Conservation (phyloP, 2,113 vertebrate genomes). For the Edolisoma coerulescens region DNA sequence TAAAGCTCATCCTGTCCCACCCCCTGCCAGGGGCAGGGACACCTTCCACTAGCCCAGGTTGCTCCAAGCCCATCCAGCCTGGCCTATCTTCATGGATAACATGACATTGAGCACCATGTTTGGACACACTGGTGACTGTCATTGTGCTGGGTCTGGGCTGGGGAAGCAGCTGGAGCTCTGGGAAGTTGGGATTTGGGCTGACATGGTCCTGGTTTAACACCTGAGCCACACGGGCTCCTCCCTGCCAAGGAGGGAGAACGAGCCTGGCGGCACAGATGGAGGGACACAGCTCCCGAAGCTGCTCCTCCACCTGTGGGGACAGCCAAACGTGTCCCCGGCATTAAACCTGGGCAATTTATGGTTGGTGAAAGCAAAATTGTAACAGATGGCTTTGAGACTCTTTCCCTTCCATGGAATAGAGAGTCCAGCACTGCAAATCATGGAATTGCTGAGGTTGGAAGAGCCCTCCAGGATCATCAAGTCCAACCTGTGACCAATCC, state of each 20-base stretch:
- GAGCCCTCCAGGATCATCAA: neutral
- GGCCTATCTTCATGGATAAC: neutral
- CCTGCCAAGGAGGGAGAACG: neutral
- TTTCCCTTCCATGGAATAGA: neutral
- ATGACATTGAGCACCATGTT: neutral
- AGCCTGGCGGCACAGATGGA: neutral
- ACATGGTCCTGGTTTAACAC: neutral
- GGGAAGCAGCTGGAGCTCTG: neutral
- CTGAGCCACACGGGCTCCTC: fast-evolving
- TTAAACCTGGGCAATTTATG: neutral
- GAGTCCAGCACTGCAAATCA: neutral
- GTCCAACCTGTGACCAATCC: neutral
- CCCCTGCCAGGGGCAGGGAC: neutral
- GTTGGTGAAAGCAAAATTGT: neutral
- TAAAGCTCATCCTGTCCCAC: neutral
- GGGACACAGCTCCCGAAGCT: neutral
- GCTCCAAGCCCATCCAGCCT: neutral
- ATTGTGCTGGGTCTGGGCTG: neutral
- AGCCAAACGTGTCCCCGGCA: neutral
- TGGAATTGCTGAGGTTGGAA: neutral
- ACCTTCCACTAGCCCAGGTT: neutral
- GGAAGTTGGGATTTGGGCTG: neutral
- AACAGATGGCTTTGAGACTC: neutral
- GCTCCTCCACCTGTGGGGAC: neutral
- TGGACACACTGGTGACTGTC: neutral